These are phyloP conservation scores for Manduca sexta DNA, from an alignment of 1,140 invertebrate genomes.

Conservation along the genomic window DNA sequence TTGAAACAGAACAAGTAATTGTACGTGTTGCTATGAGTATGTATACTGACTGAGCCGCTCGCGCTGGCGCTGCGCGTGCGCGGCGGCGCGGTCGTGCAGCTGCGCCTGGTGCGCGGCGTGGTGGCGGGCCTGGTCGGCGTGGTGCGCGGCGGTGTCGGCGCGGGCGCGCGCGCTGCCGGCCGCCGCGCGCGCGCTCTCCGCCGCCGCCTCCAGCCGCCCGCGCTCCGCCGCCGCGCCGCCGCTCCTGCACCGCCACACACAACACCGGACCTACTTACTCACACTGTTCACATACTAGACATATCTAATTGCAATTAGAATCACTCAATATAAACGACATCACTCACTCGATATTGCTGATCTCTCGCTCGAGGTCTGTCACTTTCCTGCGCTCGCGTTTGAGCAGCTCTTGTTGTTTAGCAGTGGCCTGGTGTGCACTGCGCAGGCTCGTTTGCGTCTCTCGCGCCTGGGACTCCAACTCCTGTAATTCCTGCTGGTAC, in stretches of 20 bases:
- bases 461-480: slow-evolving; percentile 20
- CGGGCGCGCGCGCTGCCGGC: slow-evolving; percentile 3
- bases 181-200: too few relatives aligned
- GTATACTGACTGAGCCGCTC: too few relatives aligned
- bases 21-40: too few relatives aligned
- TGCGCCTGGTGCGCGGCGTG: slow-evolving; percentile 31
- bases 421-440: slow-evolving; percentile 14
- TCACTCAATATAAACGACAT: not conserved
- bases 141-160: slow-evolving; percentile 26
- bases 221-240: slow-evolving; percentile 24
- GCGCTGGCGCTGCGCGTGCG: slow-evolving; percentile 22
- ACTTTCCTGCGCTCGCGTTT: slow-evolving; percentile 44
- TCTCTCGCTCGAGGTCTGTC: slow-evolving; percentile 43
- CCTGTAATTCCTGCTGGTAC: slow-evolving; percentile 28
- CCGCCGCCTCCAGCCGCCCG: slow-evolving; percentile 18
- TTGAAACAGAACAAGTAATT: too few relatives aligned
- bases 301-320: not conserved
- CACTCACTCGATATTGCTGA: slow-evolving; percentile 43
- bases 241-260: too few relatives aligned
- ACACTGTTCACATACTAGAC: not conserved
- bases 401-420: slow-evolving; percentile 35
- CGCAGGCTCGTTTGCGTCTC: slow-evolving; percentile 16
- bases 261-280: not conserved
- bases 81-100: slow-evolving; percentile 16
- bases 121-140: slow-evolving; percentile 35